These are phyloP conservation scores for Drosophila aff. DNA, from an alignment of 1,140 invertebrate genomes.

Conservation along the genomic window DNA sequence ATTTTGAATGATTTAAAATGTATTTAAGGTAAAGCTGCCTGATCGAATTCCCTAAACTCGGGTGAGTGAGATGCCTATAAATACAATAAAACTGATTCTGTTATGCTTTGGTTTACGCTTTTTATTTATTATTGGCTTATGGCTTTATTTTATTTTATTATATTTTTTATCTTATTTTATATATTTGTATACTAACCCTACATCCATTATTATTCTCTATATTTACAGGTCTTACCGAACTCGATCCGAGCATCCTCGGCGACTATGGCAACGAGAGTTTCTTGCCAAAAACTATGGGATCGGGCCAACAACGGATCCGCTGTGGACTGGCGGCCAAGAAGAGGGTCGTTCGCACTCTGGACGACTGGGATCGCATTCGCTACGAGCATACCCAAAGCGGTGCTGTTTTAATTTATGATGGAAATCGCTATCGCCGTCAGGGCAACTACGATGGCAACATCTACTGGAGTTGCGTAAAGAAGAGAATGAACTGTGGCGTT, in stretches of 20 bases:
- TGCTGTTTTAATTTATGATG: constrained; percentile 49
- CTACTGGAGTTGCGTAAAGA: constrained; percentile 54
- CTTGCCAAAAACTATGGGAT: constrained; percentile 33
- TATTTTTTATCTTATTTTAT: background rate
- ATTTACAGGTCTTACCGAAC: constrained; percentile 44
- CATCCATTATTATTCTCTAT: background rate
- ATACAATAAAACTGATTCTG: background rate
- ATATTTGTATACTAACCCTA: background rate
- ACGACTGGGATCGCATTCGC: constrained; percentile 71
- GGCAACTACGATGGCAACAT: constrained; percentile 39
- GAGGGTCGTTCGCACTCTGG: constrained; percentile 49
- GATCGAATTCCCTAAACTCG: background rate
- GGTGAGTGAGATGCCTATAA: constrained; percentile 38
- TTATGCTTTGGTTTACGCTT: background rate
- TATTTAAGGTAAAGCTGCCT: background rate
- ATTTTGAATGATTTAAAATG: too few relatives aligned
- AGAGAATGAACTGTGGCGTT: constrained; percentile 25
- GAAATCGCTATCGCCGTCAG: constrained; percentile 36
- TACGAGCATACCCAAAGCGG: constrained; percentile 45
- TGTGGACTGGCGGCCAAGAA: constrained; percentile 21
- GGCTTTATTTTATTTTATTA: background rate
- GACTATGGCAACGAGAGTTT: constrained; percentile 71
- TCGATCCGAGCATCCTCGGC: constrained; percentile 50
- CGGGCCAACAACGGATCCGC: constrained; percentile 15
- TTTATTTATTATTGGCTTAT: constrained; percentile 1